Conservation (phyloP, 2,113 vertebrate genomes). For the Columba janthina region DNA sequence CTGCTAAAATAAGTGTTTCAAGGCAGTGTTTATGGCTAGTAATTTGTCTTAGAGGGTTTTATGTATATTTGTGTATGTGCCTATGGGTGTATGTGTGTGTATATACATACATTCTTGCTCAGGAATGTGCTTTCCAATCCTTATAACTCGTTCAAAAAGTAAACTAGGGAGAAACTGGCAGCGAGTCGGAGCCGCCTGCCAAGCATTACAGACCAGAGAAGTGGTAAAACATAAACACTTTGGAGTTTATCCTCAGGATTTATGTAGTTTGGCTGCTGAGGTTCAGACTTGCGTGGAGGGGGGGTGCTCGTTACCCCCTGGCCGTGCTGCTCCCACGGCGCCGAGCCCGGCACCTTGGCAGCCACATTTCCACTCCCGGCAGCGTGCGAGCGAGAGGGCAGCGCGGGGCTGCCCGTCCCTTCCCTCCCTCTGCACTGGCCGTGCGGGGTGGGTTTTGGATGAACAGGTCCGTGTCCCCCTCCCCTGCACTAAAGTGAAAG, state of each 20-base stretch:
- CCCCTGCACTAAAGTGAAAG: conserved; percentile 67
- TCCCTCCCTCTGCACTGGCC: not conserved
- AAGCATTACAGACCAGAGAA: conserved; percentile 53
- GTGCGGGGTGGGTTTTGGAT: not conserved
- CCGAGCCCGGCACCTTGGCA: not conserved
- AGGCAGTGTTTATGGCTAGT: conserved; percentile 21
- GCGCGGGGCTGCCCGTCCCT: not conserved
- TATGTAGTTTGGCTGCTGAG: not conserved
- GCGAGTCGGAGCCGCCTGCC: not conserved
- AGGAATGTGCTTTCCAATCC: not conserved
- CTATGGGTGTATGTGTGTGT: not conserved
- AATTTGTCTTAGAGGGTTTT: conserved; percentile 31
- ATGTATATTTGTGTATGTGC: not conserved
- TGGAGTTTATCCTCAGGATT: conserved; percentile 43
- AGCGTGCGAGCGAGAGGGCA: not conserved
- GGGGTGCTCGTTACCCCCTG: not conserved
- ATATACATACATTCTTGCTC: not conserved
- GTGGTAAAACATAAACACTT: conserved; percentile 69
- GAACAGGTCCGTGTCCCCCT: not conserved
- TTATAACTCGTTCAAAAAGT: conserved; percentile 50
- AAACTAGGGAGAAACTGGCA: conserved; percentile 58
- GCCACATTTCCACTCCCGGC: fast-evolving
- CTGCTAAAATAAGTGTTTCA: not conserved
- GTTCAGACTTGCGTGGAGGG: not conserved
- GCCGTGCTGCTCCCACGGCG: fast-evolving